These are phyloP conservation scores for Notospermus geniculatus DNA, from an alignment of 1,140 invertebrate genomes.

Conservation along the genomic window DNA sequence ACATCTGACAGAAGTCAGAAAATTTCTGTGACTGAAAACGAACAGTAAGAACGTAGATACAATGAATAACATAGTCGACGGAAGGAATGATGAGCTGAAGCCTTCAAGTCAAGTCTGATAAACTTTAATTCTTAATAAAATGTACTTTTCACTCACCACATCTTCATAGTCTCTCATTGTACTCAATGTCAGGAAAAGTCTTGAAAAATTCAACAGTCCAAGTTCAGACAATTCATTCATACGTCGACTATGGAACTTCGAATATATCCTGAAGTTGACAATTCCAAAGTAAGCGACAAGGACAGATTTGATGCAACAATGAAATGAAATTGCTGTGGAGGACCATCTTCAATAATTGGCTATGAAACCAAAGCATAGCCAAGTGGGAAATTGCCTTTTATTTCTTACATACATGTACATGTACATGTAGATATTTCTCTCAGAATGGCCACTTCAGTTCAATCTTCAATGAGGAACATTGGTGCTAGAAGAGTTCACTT, in stretches of 20 bases:
- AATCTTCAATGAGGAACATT: too few species aligned
- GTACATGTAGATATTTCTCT: too few species aligned
- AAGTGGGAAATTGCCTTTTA: not conserved
- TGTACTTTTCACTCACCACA: conserved; percentile 24
- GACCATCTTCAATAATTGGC: not conserved
- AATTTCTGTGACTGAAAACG: conserved; percentile 26
- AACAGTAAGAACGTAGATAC: too few species aligned
- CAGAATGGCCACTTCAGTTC: too few species aligned
- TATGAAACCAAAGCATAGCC: not conserved
- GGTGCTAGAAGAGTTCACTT: too few species aligned
- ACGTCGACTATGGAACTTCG: conserved; percentile 37
- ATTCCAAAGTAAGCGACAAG: too few species aligned
- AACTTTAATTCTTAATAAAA: not conserved
- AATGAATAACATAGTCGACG: too few species aligned
- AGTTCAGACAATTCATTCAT: conserved; percentile 34
- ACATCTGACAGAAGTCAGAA: conserved; percentile 32
- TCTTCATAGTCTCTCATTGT: conserved; percentile 28
- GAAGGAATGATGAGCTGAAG: too few species aligned
- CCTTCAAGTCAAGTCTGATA: not conserved
- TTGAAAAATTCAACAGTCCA: conserved; percentile 33
- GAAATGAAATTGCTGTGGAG: too few species aligned
- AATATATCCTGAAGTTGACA: conserved; percentile 31
- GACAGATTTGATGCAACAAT: too few species aligned
- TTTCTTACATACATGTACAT: too few species aligned
- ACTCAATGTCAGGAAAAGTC: conserved; percentile 32